phyloP scores from a whole-genome alignment of 2,113 vertebrate species.

The Chaenogobius annularis region DNA sequence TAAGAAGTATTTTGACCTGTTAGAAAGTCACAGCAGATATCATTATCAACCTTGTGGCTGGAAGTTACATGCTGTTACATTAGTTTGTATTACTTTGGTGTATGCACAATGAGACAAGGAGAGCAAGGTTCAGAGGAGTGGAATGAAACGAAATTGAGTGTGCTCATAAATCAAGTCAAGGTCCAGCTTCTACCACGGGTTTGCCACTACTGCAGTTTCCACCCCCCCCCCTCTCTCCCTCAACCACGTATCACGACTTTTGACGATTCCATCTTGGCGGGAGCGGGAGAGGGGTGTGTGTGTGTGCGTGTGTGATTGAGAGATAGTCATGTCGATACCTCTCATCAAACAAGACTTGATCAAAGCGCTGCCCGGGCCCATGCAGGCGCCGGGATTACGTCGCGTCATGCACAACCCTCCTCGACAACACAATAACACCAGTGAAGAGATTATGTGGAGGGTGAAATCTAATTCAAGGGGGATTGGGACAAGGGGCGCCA shows the following conservation, averaged over 20 bases:
- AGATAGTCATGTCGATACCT: conserved; percentile 72
- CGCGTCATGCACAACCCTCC: conserved; percentile 63
- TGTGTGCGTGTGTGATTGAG: too few relatives aligned
- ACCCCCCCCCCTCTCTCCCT: too few relatives aligned
- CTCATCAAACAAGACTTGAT: conserved; percentile 74
- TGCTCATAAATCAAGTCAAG: conserved; percentile 61
- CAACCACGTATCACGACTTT: conserved; percentile 40
- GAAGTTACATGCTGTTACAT: conserved; percentile 22
- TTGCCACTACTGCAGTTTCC: conserved; percentile 22
- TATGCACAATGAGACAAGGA: conserved; percentile 28
- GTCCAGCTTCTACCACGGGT: conserved; percentile 17
- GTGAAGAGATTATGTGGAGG: conserved; percentile 73
- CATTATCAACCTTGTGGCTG: conserved; percentile 59
- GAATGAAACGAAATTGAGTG: conserved; percentile 35
- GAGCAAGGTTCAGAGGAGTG: conserved; percentile 1
- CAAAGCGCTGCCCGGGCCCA: conserved; percentile 64
- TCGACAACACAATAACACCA: conserved; percentile 52
- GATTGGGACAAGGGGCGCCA: conserved; percentile 39
- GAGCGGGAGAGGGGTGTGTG: conserved; percentile 6
- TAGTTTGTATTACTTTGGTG: conserved; percentile 16
- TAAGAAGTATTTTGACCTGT: conserved; percentile 50
- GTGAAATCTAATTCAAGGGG: conserved; percentile 69
- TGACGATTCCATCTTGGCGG: conserved; percentile 40
- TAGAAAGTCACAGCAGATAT: conserved; percentile 54
- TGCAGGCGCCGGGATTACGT: conserved; percentile 67